A percentile compares a stretch with the other conserved stretches of the same genome.
Conservation (phyloP, 2,113 vertebrate genomes). For the Pyrgilauda ruficollis region DNA sequence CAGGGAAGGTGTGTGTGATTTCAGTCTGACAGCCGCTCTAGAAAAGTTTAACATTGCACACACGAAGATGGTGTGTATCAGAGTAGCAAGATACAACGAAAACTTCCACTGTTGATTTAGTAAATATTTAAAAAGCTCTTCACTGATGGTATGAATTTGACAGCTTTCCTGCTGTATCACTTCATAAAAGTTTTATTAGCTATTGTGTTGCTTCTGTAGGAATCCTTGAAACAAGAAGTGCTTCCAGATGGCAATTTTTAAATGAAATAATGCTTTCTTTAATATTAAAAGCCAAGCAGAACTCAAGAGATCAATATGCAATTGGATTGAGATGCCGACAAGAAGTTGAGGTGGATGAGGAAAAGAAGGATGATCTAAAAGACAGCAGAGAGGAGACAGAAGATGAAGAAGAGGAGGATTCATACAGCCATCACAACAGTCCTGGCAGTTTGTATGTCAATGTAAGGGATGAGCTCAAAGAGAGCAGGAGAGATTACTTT, state of each 20-base stretch:
- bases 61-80: neutral
- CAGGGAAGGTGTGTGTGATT: neutral
- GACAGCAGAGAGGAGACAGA: conserved; percentile 11
- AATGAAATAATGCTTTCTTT: conserved; percentile 42
- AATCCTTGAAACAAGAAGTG: conserved; percentile 41
- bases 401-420: neutral
- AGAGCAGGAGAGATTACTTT: neutral
- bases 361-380: neutral
- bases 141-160: conserved; percentile 17
- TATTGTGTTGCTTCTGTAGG: conserved; percentile 28
- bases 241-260: conserved; percentile 47
- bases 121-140: conserved; percentile 66
- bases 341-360: neutral
- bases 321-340: neutral
- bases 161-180: conserved; percentile 28
- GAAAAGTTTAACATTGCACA: neutral
- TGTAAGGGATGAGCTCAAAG: neutral
- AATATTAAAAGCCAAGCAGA: conserved; percentile 11
- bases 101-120: conserved; percentile 21
- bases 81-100: neutral
- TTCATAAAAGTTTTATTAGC: conserved; percentile 67
- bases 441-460: conserved; percentile 69
- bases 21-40: neutral
- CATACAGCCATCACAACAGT: neutral
- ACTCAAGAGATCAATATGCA: neutral